Evolutionary conservation across 1,140 invertebrate species (phyloP), one percentile per base, ranked within the genome.

Genomic region (Eueides isabella): DNA sequence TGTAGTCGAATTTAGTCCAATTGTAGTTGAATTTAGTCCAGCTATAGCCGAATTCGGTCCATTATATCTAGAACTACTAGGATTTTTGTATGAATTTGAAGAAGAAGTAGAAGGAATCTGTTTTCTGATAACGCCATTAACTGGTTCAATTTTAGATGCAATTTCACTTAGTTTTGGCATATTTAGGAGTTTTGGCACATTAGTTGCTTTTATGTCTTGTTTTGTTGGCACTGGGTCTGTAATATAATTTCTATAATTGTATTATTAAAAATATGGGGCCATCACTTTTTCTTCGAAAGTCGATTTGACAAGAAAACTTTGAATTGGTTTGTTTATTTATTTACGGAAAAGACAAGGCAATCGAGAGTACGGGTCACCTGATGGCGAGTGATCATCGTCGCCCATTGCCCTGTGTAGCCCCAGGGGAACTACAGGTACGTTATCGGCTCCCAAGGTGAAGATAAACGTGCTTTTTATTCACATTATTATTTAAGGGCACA

Each of bases 171-270:
- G 35, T 44, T 75, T 31, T 12, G 65, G 61, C n/a, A 62, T 14
- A 33, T 74, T 75, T 11, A 38, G 35, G 5, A 67, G 44, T 72
- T 77, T 77, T 41, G 61, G 72, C 38, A 72, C 44, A 66, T 71
- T 74, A 9, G 76, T 76, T 30, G 67, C 55, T 73, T 72, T 77
- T 19, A 70, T 41, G 12, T 65, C 61, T 35, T 69, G 76, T 31
- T 74, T 75, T 12, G 71, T 48, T 14, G 81, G 84, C 29, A 69
- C 67, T 6, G 85, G 85, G 78, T 88, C 86, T 85, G 74, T 14
- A 81, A 80, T 26, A 41, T 35, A 31, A 62, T 23, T 31, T 55
- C 16, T 48, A 26, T 9, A 11, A 55, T 55, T 55, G 26, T 12
- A 23, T 55, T 9, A 26, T 55, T 55, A 31, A 63, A 69, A 26